A percentile compares a stretch with the other conserved stretches of the same genome.
These are phyloP conservation scores for Clarias pachynema DNA, from an alignment of 2,797 vertebrate species.

Conservation along the genomic window DNA sequence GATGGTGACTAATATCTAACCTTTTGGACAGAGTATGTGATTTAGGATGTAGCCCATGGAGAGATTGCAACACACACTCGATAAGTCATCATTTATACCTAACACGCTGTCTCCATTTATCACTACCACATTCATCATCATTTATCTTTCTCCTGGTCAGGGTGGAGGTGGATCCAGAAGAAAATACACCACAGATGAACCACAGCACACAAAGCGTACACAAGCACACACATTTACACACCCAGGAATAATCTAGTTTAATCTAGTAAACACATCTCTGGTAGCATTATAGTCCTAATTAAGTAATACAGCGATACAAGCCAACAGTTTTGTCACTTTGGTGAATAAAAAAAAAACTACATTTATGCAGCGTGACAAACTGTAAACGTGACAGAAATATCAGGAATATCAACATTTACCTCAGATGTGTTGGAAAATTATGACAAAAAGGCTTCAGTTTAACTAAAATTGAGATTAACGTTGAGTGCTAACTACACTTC, in stretches of 20 bases:
- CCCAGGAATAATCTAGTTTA: background rate
- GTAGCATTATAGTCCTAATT: background rate
- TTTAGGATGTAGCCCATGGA: background rate
- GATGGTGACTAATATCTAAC: background rate
- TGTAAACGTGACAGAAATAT: background rate
- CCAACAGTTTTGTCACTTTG: background rate
- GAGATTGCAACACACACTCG: background rate
- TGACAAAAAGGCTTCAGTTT: background rate
- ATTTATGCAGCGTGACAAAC: background rate
- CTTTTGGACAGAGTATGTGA: background rate
- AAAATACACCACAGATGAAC: background rate
- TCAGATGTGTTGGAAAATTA: background rate
- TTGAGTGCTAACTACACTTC: background rate
- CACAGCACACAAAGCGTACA: background rate
- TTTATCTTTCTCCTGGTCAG: slow-evolving; percentile 20
- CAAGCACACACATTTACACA: background rate
- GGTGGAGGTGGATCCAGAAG: background rate
- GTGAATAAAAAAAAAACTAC: background rate
- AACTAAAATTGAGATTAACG: background rate
- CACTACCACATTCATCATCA: background rate
- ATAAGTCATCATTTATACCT: background rate
- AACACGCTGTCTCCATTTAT: slow-evolving; percentile 2
- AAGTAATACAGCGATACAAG: background rate
- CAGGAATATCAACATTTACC: background rate
- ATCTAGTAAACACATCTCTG: background rate